A percentile compares a stretch with the other conserved stretches of the same genome.
Conservation (phyloP, 2,888 invertebrate genomes). For the Panzeria rudis region DNA sequence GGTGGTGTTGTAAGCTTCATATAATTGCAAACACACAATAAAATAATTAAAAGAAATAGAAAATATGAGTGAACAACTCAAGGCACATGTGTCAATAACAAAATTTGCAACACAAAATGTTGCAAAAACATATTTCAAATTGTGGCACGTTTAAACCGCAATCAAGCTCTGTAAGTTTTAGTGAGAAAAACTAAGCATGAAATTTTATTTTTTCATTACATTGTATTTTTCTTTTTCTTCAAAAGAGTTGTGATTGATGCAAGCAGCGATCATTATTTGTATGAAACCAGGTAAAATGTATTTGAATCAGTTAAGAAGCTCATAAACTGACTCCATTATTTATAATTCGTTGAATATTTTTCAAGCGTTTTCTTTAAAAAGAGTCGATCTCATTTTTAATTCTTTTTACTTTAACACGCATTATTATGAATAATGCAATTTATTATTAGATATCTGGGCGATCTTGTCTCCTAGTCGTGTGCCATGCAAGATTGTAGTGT, state of each 20-base stretch:
- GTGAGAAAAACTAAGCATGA: background rate
- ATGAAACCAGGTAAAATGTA: constrained; percentile 10
- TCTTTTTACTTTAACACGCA: constrained; percentile 24
- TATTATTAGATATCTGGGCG: constrained; percentile 8
- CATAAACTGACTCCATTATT: constrained; percentile 15
- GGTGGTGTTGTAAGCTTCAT: constrained; percentile 26
- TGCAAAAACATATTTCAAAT: constrained; percentile 17
- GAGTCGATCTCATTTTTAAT: background rate
- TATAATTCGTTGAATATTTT: constrained; percentile 3
- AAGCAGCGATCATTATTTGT: constrained; percentile 7
- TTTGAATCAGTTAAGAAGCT: constrained; percentile 7
- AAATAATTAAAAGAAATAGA: constrained; percentile 28
- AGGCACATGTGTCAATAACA: constrained; percentile 5
- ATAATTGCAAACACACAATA: constrained; percentile 41
- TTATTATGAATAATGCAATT: constrained; percentile 44
- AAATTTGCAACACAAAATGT: constrained; percentile 17
- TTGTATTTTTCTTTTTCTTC: background rate
- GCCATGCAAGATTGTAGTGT: constrained; percentile 34
- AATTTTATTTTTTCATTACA: background rate
- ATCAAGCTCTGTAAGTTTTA: constrained; percentile 9
- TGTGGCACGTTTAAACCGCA: constrained; percentile 1
- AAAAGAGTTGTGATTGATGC: background rate
- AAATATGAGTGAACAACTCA: constrained; percentile 9
- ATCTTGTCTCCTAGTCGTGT: constrained; percentile 61
- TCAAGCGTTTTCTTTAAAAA: background rate